These are phyloP conservation scores for Tichodroma muraria DNA, from an alignment of 2,113 vertebrate species.

Conservation along the genomic window DNA sequence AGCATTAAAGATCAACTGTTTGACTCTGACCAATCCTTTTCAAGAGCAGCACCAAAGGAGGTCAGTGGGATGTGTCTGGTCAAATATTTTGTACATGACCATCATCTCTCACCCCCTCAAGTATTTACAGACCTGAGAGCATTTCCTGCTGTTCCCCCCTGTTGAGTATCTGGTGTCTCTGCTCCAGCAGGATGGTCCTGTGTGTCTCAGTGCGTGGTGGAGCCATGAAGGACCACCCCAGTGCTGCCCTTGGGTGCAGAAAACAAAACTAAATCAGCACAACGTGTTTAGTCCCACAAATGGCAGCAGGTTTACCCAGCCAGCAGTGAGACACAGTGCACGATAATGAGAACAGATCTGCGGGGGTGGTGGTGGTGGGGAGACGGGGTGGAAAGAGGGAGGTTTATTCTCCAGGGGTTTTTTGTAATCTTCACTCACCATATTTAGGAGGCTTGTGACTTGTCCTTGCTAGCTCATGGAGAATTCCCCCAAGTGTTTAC, in stretches of 20 bases:
- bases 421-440: slow-evolving; percentile 16
- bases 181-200: neutral
- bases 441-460: slow-evolving; percentile 58
- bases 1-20: slow-evolving; percentile 39
- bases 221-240: neutral
- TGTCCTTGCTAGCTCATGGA: slow-evolving; percentile 61
- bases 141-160: slow-evolving; percentile 26
- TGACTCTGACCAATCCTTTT: neutral
- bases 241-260: neutral
- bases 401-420: slow-evolving; percentile 1
- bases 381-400: slow-evolving; percentile 25
- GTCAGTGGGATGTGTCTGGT: slow-evolving; percentile 53
- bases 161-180: neutral
- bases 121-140: slow-evolving; percentile 44
- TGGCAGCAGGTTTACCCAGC: neutral
- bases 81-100: slow-evolving; percentile 43
- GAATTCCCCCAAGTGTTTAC: slow-evolving; percentile 67
- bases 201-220: neutral
- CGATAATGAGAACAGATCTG: neutral
- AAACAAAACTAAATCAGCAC: neutral
- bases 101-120: slow-evolving; percentile 50
- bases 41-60: slow-evolving; percentile 36
- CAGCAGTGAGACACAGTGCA: neutral
- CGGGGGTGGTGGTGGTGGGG: neutral
- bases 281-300: neutral